Percentiles rank a stretch among this genome's conserved stretches.
Evolutionary conservation across 2,113 vertebrate genomes (phyloP).

Genomic region (Cyanocitta stelleri): DNA sequence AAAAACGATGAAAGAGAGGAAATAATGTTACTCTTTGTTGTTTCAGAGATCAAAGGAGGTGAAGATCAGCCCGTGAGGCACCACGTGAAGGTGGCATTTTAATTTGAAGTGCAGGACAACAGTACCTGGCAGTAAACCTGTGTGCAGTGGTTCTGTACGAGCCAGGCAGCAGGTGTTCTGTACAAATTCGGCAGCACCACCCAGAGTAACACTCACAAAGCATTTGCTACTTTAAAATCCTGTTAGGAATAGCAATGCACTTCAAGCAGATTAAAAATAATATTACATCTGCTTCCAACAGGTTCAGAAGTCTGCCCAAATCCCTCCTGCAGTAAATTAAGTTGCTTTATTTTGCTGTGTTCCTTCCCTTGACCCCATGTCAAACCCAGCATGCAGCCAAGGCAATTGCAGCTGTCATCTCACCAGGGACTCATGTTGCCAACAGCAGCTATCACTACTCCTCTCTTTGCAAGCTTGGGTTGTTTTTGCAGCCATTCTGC

Average conservation of each 20-base stretch:
- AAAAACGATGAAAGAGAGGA: neutral
- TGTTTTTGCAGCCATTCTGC: neutral
- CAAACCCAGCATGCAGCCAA: neutral
- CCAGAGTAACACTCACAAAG: neutral
- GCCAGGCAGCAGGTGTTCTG: neutral
- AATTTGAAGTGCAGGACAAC: neutral
- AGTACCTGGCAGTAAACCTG: neutral
- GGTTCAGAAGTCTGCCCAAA: slow-evolving; percentile 7
- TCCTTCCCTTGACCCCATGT: neutral
- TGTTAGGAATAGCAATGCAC: neutral
- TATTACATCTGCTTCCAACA: neutral
- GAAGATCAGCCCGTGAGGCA: neutral
- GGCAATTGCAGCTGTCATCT: neutral
- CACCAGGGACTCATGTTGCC: neutral
- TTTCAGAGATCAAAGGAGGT: neutral
- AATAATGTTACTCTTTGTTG: neutral
- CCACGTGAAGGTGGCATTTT: neutral
- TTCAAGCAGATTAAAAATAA: slow-evolving; percentile 13
- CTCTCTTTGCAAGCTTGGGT: neutral
- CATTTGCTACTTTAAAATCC: neutral
- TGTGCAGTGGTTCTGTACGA: neutral
- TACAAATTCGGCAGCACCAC: neutral
- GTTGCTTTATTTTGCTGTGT: neutral
- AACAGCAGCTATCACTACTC: neutral
- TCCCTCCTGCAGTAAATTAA: neutral